Conservation (phyloP, 1,140 invertebrate species). For the Macrocentrus cingulum region DNA sequence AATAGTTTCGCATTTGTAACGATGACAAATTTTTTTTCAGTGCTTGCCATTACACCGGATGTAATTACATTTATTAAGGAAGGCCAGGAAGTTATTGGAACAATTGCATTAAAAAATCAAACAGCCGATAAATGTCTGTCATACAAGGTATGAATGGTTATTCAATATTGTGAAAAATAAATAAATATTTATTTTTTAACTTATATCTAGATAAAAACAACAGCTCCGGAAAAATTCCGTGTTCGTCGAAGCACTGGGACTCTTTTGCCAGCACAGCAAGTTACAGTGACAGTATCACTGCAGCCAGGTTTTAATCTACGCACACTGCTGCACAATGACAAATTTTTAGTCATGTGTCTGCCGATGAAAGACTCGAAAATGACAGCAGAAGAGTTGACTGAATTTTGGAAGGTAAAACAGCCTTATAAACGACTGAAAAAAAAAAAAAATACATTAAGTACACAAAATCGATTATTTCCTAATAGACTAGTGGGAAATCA, state of each 20-base stretch:
- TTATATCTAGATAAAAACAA: slow-evolving; percentile 68
- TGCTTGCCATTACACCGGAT: slow-evolving; percentile 60
- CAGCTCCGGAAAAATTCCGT: slow-evolving; percentile 83
- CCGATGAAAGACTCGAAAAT: slow-evolving; percentile 57
- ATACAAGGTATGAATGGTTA: slow-evolving; percentile 67
- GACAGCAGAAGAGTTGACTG: slow-evolving; percentile 56
- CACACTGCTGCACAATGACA: slow-evolving; percentile 63
- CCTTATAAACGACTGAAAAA: slow-evolving; percentile 17
- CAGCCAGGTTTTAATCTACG: slow-evolving; percentile 61
- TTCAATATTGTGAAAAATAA: neutral
- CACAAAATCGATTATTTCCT: slow-evolving; percentile 25
- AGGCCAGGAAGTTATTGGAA: slow-evolving; percentile 66
- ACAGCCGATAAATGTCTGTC: slow-evolving; percentile 66
- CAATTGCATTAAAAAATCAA: slow-evolving; percentile 69
- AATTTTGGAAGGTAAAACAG: slow-evolving; percentile 66
- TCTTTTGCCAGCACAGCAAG: slow-evolving; percentile 61
- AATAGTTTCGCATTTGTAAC: no score
- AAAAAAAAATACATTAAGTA: slow-evolving; percentile 15
- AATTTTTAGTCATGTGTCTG: slow-evolving; percentile 72
- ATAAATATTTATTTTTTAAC: neutral
- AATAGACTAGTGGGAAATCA: slow-evolving; percentile 44
- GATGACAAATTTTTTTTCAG: slow-evolving; percentile 47
- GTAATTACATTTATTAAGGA: slow-evolving; percentile 67
- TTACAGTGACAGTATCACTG: slow-evolving; percentile 60
- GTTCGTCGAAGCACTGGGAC: slow-evolving; percentile 83